phyloP scores from a whole-genome alignment of 2,113 vertebrate species.

The Zosterops japonicus region DNA sequence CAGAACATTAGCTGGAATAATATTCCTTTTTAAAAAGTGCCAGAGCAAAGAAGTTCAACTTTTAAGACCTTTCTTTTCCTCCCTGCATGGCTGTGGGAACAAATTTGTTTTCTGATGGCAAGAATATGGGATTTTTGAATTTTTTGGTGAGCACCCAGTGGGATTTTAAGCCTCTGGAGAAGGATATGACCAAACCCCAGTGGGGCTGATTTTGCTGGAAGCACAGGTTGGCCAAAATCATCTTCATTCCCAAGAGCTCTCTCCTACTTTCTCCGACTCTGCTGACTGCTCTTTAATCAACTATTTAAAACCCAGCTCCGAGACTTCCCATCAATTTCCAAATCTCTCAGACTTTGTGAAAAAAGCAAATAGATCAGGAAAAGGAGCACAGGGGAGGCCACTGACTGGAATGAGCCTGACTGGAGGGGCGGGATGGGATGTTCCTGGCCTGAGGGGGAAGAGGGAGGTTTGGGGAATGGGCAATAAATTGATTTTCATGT shows the following conservation, averaged over 20 bases:
- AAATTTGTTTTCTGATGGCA: neutral
- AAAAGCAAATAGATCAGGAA: neutral
- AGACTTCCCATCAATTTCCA: conserved; percentile 4
- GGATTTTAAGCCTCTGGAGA: neutral
- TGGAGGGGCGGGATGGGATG: neutral
- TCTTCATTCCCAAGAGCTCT: neutral
- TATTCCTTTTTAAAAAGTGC: conserved; percentile 7
- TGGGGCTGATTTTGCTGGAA: neutral
- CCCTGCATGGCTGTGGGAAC: neutral
- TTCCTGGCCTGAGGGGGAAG: neutral
- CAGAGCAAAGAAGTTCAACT: neutral
- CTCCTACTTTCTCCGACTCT: neutral
- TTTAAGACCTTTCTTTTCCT: neutral
- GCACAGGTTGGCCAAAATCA: neutral
- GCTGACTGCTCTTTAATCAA: conserved; percentile 55
- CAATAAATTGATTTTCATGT: neutral
- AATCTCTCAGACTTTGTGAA: neutral
- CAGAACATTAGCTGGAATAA: conserved; percentile 12
- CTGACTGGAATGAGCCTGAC: neutral
- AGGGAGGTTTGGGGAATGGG: neutral
- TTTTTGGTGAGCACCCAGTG: rapidly evolving
- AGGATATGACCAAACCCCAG: rapidly evolving
- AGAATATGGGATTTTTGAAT: rapidly evolving
- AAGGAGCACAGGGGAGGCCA: neutral
- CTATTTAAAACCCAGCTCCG: conserved; percentile 11